Base-by-base conservation (phyloP, 2,797 vertebrate species). In the Takifugu ocellatus region DNA sequence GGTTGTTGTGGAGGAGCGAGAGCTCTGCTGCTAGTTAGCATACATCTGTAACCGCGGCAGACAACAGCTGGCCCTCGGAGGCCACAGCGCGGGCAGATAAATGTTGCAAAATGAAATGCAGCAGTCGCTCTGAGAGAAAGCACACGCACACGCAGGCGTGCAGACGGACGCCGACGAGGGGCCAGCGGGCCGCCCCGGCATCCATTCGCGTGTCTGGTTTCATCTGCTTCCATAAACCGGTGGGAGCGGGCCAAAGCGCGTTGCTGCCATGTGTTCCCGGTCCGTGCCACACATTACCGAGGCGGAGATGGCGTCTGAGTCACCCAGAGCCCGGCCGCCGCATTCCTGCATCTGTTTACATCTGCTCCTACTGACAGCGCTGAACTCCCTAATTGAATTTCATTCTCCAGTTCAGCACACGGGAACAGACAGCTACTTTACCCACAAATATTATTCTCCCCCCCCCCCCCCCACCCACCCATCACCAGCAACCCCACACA, bases 21-120 rank as follows among this genome's bases (percentile, higher is more conserved):
- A 56, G 67, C 70, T 85, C 85, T 89, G 87, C 87, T 85, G 72
- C 79, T 78, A 81, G 81, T 90, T 90, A 88, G 71, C 77, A 61
- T 85, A 71, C 86, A 88, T 89, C 81, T 88, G 88, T 60, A 69
- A 70, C 61, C 72, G 70, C n/a, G 46, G 57, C 63, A 80, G 78
- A 85, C 81, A 63, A 55, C 72, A 72, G 75, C 64, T 31, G 75
- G 66, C 66, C 57, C 70, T 77, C 66, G 66, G 57, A 80, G 79
- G 81, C 84, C 86, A 63, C 68, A 53, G 66, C 68, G 29, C 66
- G 49, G 74, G 60, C 81, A 82, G 80, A 77, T 71, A 61, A 68
- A 73, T 63, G 69, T 70, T 78, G 74, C 83, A 61, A 85, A 88
- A 87, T 85, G 64, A 87, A 83, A 86, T 67, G 42, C 87, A 86